Base-by-base conservation (phyloP, 2,888 invertebrate species). In the Napeogenes inachia region DNA sequence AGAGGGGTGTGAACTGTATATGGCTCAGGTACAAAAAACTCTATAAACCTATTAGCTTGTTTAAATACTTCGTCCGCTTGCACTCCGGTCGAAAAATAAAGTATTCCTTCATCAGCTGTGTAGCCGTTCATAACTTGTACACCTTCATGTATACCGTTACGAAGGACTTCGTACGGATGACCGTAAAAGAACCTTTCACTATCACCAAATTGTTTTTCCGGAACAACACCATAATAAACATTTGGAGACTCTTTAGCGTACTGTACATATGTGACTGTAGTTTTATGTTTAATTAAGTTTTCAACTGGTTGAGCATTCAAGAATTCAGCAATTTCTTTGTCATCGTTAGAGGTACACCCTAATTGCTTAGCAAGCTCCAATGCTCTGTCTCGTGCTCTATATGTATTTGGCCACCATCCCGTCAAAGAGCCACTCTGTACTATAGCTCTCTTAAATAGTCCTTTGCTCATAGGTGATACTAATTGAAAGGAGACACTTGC, bases 61-160 rank as follows among this genome's bases (percentile, higher is more conserved):
- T 64, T 42, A 10, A 55, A 64, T 38, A 70, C 30, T 38, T 30
- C 62, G 33, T 63, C 62, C 38, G 63, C 33, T 10, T 55, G 32
- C n/a, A 35, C 47, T 4, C 38, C 58, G 2, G 83, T 80, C 3
- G 85, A 65, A 67, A 77, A 76, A n/a, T 84, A 50, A 50, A 50
- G 47, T 21, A 81, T 38, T 0, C 95, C 95, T 84, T 96, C 96
- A 56, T 95, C 92, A 30, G 92, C 91, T 4, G 93, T 95, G 12
- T 94, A 82, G 3, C 96, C 96, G 32, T 93, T 88, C 78, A 96
- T 92, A 76, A 95, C 91, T 0, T 95, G 94, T 1, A 94, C 85
- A 3, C 73, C 79, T 66, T 80, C 73, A 53, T 92, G 83, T 8
- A 85, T 82, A 0, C 62, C 64, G 8, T 92, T 92, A 5, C 60